These are phyloP conservation scores for Ennomos erosarius DNA, from an alignment of 2,888 invertebrate genomes.

Conservation along the genomic window DNA sequence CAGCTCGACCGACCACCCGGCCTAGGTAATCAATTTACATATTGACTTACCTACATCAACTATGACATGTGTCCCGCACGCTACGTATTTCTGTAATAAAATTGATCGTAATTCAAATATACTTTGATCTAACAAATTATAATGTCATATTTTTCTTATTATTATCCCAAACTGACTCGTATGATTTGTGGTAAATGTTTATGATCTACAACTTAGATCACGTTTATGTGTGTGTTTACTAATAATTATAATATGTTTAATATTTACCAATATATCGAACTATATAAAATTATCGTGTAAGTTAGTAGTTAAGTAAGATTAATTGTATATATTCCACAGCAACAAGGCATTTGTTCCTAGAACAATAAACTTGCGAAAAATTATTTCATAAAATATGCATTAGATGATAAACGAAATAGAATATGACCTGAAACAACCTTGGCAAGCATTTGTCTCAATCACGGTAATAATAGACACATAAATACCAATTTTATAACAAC, in stretches of 20 bases:
- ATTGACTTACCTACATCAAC: slow-evolving; percentile 13
- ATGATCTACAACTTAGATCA: slow-evolving; percentile 24
- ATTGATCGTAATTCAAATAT: background rate
- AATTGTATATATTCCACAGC: no score
- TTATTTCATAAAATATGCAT: background rate
- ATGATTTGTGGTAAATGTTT: slow-evolving; percentile 9
- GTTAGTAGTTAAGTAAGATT: no score
- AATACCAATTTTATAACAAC: slow-evolving; percentile 19
- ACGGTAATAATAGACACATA: slow-evolving; percentile 13
- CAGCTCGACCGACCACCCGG: slow-evolving; percentile 16
- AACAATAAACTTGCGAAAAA: no score
- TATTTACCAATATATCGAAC: background rate
- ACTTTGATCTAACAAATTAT: no score
- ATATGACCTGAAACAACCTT: slow-evolving; percentile 8
- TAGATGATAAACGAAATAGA: background rate
- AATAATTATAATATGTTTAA: slow-evolving; percentile 6
- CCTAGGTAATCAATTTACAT: slow-evolving; percentile 14
- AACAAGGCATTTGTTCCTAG: no score
- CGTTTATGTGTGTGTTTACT: slow-evolving; percentile 18
- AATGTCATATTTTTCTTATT: background rate
- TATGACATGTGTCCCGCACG: slow-evolving; percentile 4
- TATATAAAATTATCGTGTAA: background rate
- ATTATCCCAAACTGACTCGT: background rate
- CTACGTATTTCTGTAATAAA: background rate
- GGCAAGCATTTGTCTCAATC: slow-evolving; percentile 23